Evolutionary conservation across 2,888 invertebrate genomes (phyloP).

Genomic region (Troilus luridus): DNA sequence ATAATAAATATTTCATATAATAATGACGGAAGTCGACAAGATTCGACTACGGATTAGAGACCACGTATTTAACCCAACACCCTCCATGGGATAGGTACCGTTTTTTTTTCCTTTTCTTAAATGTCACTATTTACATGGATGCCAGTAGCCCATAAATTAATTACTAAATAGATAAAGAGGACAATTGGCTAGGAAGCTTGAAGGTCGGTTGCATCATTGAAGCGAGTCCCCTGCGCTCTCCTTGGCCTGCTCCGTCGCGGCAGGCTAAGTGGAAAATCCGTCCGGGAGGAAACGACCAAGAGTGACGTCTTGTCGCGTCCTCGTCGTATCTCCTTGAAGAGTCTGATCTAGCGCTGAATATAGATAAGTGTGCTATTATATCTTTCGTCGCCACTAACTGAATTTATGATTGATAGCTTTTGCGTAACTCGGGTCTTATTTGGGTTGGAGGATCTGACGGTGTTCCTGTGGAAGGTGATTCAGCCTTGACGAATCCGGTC

Average conservation of each 20-base stretch:
- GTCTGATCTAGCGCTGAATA: background rate
- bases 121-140: too few species aligned
- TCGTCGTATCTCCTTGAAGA: background rate
- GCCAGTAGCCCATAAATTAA: too few species aligned
- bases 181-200: background rate
- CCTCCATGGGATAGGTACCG: too few species aligned
- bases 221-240: background rate
- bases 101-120: too few species aligned
- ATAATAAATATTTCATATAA: too few species aligned
- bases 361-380: background rate
- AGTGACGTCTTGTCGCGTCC: background rate
- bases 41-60: too few species aligned
- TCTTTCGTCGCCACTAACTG: background rate
- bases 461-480: background rate
- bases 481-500: background rate
- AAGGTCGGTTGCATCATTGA: background rate
- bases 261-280: background rate
- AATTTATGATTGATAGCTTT: background rate
- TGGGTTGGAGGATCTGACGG: background rate
- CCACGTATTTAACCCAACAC: too few species aligned
- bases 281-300: background rate
- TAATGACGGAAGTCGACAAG: too few species aligned
- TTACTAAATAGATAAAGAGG: background rate
- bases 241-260: background rate
- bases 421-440: background rate